phyloP scores from a whole-genome alignment of 2,797 vertebrate species.

The Bufotes viridis region DNA sequence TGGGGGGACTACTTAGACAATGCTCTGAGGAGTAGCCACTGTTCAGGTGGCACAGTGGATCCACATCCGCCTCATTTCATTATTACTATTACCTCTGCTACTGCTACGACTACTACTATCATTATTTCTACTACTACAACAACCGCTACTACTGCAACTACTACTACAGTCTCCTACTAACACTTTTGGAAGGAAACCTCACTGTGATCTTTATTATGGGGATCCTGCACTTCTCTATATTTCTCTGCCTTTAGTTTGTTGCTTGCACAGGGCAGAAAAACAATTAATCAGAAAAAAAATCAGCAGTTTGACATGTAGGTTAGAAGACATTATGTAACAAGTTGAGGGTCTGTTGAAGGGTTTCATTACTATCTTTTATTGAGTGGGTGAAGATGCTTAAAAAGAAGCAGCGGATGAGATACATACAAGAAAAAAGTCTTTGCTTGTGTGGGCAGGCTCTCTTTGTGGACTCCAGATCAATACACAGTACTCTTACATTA shows the following conservation, averaged over 20 bases:
- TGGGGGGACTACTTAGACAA: too few species aligned
- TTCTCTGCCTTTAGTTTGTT: background rate
- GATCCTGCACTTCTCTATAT: background rate
- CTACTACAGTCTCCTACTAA: too few species aligned
- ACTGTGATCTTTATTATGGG: too few species aligned
- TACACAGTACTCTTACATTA: conserved; percentile 48
- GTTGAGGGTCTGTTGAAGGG: conserved; percentile 22
- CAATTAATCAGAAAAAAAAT: background rate
- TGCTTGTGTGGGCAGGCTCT: conserved; percentile 41
- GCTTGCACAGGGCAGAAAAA: background rate
- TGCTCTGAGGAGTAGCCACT: too few species aligned
- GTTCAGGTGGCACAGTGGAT: too few species aligned
- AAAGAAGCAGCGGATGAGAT: conserved; percentile 34
- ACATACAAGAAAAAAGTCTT: conserved; percentile 21
- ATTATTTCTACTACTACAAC: too few species aligned
- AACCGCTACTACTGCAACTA: too few species aligned
- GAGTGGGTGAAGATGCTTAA: conserved; percentile 53
- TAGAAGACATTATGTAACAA: conserved; percentile 26
- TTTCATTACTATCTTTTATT: conserved; percentile 35
- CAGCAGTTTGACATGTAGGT: background rate
- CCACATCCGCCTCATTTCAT: too few species aligned
- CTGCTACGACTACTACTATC: too few species aligned
- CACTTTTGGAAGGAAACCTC: too few species aligned
- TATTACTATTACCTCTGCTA: too few species aligned
- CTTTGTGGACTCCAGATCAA: conserved; percentile 46